These are phyloP conservation scores for Notodonta dromedarius DNA, from an alignment of 2,888 invertebrate genomes.

Conservation along the genomic window DNA sequence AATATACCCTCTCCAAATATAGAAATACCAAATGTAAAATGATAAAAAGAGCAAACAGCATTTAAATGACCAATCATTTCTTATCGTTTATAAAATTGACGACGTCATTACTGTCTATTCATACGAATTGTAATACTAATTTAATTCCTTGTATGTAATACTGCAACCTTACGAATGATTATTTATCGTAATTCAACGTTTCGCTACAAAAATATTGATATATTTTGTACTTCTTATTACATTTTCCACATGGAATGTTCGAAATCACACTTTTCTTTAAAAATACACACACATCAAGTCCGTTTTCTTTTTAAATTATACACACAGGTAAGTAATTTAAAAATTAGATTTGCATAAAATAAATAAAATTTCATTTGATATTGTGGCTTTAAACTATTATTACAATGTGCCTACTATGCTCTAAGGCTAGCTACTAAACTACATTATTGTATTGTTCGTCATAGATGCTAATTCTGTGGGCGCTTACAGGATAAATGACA, in stretches of 20 bases:
- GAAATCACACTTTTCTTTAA: constrained; percentile 74
- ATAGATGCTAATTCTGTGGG: neutral
- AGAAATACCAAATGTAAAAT: constrained; percentile 73
- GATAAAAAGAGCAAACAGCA: constrained; percentile 65
- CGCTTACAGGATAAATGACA: neutral
- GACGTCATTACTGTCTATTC: constrained; percentile 48
- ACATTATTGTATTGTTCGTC: constrained; percentile 59
- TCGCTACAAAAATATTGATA: constrained; percentile 80
- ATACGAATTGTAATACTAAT: constrained; percentile 63
- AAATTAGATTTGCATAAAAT: constrained; percentile 65
- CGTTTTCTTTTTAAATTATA: constrained; percentile 53
- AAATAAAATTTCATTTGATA: constrained; percentile 68
- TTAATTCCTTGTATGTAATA: constrained; percentile 70
- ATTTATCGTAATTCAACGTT: constrained; percentile 59
- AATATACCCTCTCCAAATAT: constrained; percentile 63
- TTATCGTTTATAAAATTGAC: constrained; percentile 63
- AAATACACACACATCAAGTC: constrained; percentile 71
- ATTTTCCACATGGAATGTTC: constrained; percentile 80
- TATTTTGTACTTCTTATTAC: constrained; percentile 82
- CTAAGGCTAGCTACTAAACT: constrained; percentile 63
- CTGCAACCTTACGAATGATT: constrained; percentile 72
- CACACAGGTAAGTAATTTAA: constrained; percentile 49
- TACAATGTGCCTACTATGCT: constrained; percentile 50
- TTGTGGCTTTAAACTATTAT: constrained; percentile 50
- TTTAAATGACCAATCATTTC: constrained; percentile 52